Evolutionary conservation across 2,888 invertebrate species (phyloP).

Genomic region (Chrysolina haemoptera): DNA sequence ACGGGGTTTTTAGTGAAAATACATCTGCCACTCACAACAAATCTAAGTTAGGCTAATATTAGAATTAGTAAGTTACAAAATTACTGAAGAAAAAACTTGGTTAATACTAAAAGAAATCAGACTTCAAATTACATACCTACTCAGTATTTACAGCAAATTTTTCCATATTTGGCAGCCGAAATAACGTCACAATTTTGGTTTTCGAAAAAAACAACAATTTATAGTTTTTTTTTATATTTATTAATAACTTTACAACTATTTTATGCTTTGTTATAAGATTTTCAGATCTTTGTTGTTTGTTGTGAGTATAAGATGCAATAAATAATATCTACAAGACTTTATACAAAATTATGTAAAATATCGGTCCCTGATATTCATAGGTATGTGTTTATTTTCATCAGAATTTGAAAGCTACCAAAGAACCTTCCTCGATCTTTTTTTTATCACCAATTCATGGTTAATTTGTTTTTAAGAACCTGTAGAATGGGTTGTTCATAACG

Average conservation of each 20-base stretch:
- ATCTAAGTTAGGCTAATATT: conserved; percentile 57
- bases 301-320: conserved; percentile 71
- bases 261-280: conserved; percentile 63
- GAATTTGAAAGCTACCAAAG: conserved; percentile 46
- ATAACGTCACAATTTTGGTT: conserved; percentile 17
- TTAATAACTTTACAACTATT: conserved; percentile 65
- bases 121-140: conserved; percentile 47
- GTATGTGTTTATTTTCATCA: conserved; percentile 55
- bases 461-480: too few relatives aligned
- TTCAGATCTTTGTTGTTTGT: conserved; percentile 65
- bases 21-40: conserved; percentile 70
- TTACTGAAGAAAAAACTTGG: conserved; percentile 47
- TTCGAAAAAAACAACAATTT: conserved; percentile 42
- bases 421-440: conserved; percentile 18
- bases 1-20: conserved; percentile 48
- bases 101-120: conserved; percentile 41
- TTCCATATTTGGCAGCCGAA: conserved; percentile 35
- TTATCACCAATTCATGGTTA: not conserved
- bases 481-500: too few relatives aligned
- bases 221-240: conserved; percentile 58
- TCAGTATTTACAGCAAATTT: conserved; percentile 41
- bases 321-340: conserved; percentile 70
- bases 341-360: conserved; percentile 67
- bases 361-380: conserved; percentile 68
- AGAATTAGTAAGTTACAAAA: conserved; percentile 57